phyloP scores from a whole-genome alignment of 2,888 invertebrate genomes.

The Petrolisthes manimaculis region DNA sequence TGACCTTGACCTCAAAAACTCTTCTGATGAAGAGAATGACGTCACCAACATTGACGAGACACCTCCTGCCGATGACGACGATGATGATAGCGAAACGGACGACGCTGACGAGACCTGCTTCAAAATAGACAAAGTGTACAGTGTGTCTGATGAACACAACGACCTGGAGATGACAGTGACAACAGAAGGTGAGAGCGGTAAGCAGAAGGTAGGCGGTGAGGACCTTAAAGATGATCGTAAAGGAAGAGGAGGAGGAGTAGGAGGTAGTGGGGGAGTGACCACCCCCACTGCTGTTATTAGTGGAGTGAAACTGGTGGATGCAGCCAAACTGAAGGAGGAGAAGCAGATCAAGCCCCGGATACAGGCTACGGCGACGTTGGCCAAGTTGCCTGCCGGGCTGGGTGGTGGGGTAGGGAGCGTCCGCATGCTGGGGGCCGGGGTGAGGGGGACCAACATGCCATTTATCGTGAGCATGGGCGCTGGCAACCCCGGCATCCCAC shows the following conservation, averaged over 20 bases:
- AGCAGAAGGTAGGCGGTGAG: conserved; percentile 8
- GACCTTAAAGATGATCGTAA: conserved; percentile 1
- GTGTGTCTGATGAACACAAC: conserved; percentile 24
- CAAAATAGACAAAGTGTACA: conserved; percentile 49
- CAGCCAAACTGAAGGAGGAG: conserved; percentile 35
- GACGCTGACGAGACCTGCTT: conserved; percentile 32
- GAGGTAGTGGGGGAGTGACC: background rate
- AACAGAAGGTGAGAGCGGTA: background rate
- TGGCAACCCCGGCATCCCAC: conserved; percentile 50
- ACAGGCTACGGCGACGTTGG: conserved; percentile 35
- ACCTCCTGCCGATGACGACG: background rate
- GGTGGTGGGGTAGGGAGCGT: conserved; percentile 47
- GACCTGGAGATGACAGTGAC: conserved; percentile 10
- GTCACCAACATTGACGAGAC: background rate
- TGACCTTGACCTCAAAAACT: conserved; percentile 5
- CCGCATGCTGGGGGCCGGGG: conserved; percentile 43
- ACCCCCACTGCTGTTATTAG: background rate
- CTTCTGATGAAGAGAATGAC: background rate
- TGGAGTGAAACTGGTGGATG: background rate
- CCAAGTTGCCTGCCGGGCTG: conserved; percentile 47
- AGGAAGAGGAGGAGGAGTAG: background rate
- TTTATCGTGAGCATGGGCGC: conserved; percentile 63
- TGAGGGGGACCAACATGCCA: conserved; percentile 58
- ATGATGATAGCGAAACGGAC: conserved; percentile 16
- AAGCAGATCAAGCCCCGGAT: conserved; percentile 40